phyloP scores from a whole-genome alignment of 2,113 vertebrate genomes.

The Syngnathus floridae region DNA sequence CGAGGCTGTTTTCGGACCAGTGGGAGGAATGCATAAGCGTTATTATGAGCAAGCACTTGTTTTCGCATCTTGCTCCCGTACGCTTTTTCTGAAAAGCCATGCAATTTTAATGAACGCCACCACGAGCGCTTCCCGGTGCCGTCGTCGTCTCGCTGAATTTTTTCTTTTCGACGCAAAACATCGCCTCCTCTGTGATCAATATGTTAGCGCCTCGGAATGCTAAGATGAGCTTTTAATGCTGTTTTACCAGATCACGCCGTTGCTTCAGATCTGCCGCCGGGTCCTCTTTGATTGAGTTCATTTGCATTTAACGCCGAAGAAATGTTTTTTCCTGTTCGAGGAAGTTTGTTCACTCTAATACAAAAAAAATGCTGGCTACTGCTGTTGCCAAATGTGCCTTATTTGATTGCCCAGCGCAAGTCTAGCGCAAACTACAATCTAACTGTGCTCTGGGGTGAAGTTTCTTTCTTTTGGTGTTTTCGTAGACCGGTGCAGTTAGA shows the following conservation, averaged over 20 bases:
- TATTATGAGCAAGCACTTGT: conserved; percentile 65
- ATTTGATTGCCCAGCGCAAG: too few species aligned
- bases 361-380: conserved; percentile 23
- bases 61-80: conserved; percentile 36
- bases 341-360: conserved; percentile 52
- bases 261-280: conserved; percentile 60
- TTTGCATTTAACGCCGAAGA: conserved; percentile 53
- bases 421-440: too few species aligned
- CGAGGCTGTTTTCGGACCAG: conserved; percentile 71
- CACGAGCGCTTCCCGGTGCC: conserved; percentile 22
- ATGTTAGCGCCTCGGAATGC: conserved; percentile 44
- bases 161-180: conserved; percentile 41
- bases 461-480: too few species aligned
- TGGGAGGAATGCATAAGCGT: conserved; percentile 75
- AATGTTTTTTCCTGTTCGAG: conserved; percentile 39
- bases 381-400: conserved; percentile 18
- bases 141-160: background rate
- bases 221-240: conserved; percentile 48
- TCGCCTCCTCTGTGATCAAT: conserved; percentile 58
- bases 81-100: conserved; percentile 56
- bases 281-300: conserved; percentile 48
- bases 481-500: too few species aligned
- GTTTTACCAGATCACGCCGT: conserved; percentile 68
- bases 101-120: conserved; percentile 60
- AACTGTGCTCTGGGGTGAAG: too few species aligned